Conservation (phyloP, 2,888 invertebrate genomes). For the Leucoma salicis region DNA sequence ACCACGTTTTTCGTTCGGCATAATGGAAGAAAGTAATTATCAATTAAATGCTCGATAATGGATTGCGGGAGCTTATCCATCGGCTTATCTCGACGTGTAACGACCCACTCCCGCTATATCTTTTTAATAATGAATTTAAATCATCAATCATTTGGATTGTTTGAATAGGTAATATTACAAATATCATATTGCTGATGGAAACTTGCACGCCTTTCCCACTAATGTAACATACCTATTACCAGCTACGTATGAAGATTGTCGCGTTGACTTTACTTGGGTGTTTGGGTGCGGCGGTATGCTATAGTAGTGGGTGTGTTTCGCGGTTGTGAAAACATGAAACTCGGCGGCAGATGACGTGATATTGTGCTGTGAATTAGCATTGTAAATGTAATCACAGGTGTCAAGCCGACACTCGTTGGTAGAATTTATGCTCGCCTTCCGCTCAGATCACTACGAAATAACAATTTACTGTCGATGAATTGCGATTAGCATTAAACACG, state of each 20-base stretch:
- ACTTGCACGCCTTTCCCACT: constrained; percentile 22
- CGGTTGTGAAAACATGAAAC: constrained; percentile 49
- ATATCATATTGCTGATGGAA: constrained; percentile 26
- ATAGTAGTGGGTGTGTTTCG: constrained; percentile 12
- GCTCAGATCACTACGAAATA: constrained; percentile 67
- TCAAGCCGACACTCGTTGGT: constrained; percentile 72
- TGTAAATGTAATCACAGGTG: constrained; percentile 82
- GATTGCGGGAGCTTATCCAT: constrained; percentile 75
- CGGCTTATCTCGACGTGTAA: constrained; percentile 70
- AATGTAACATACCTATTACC: constrained; percentile 8
- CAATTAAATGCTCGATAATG: constrained; percentile 80
- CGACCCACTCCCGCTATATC: constrained; percentile 61
- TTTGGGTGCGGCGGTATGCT: constrained; percentile 20
- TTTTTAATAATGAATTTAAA: constrained; percentile 64
- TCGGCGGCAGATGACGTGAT: constrained; percentile 60
- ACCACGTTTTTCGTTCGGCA: constrained; percentile 75
- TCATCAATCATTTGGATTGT: constrained; percentile 55
- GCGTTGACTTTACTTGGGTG: constrained; percentile 18
- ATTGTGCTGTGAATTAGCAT: constrained; percentile 77
- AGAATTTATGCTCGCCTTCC: constrained; percentile 78
- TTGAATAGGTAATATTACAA: constrained; percentile 41
- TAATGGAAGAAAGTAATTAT: constrained; percentile 82
- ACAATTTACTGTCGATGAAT: constrained; percentile 75
- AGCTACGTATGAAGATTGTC: not conserved
- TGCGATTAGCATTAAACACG: constrained; percentile 60